Evolutionary conservation across 2,888 invertebrate genomes (phyloP).

Genomic region (Agriopis aurantiaria): DNA sequence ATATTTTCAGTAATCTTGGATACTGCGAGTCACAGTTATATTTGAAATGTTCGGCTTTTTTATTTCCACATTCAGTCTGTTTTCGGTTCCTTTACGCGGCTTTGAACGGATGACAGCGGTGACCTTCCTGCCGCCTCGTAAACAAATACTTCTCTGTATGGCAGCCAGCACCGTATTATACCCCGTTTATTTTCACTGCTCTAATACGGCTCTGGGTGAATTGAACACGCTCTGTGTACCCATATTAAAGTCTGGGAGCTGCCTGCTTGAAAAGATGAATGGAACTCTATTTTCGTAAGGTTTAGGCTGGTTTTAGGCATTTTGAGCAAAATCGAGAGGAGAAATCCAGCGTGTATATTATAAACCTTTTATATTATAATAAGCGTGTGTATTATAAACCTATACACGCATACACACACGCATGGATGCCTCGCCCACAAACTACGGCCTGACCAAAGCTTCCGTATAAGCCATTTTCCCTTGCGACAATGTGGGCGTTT

Average conservation of each 20-base stretch:
- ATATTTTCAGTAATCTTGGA: neutral
- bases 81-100: conserved; percentile 21
- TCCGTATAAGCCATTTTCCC: neutral
- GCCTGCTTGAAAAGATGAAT: conserved; percentile 17
- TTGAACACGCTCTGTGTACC: conserved; percentile 23
- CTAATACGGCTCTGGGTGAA: conserved; percentile 22
- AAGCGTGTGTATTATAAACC: no score
- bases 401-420: neutral
- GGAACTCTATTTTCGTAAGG: conserved; percentile 14
- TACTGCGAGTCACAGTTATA: neutral
- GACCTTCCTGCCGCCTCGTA: conserved; percentile 33
- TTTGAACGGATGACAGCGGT: conserved; percentile 25
- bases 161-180: conserved; percentile 10
- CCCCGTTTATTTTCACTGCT: conserved; percentile 24
- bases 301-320: neutral
- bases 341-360: no score
- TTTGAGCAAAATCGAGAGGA: neutral
- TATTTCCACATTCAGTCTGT: conserved; percentile 15
- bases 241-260: conserved; percentile 17
- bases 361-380: no score
- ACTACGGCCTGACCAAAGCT: neutral
- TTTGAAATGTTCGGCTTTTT: conserved; percentile 18
- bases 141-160: conserved; percentile 30
- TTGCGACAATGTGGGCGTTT: neutral
- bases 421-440: neutral